A percentile compares a stretch with the other conserved stretches of the same genome.
Evolutionary conservation across 2,888 invertebrate species (phyloP).

Genomic region (Calameuta filiformis): DNA sequence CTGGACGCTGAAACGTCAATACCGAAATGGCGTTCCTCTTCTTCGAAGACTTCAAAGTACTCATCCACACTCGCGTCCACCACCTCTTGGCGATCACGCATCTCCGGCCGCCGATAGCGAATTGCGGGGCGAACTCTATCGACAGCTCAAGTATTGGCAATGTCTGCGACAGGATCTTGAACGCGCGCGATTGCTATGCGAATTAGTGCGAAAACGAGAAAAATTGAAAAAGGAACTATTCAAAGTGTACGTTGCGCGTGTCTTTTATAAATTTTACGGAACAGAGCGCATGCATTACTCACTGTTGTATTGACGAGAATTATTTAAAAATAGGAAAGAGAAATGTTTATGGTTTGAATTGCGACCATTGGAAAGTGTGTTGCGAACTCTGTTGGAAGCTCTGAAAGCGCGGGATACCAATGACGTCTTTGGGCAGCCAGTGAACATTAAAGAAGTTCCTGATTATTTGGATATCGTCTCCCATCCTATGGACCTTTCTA

Average conservation of each 20-base stretch:
- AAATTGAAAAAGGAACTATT: constrained; percentile 91
- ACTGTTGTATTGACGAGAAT: not conserved
- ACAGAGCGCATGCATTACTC: no score
- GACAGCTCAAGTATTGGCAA: constrained; percentile 94
- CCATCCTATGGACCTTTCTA: constrained; percentile 89
- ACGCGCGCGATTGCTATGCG: constrained; percentile 89
- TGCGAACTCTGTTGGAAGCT: constrained; percentile 81
- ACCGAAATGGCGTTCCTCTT: constrained; percentile 95
- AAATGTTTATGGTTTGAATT: constrained; percentile 84
- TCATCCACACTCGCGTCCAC: constrained; percentile 59
- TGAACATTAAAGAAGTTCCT: constrained; percentile 88
- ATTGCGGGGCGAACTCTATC: constrained; percentile 76
- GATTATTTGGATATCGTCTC: constrained; percentile 89
- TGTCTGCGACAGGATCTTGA: constrained; percentile 94
- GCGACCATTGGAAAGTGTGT: constrained; percentile 83
- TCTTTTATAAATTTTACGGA: not conserved
- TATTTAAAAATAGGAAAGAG: constrained; percentile 69
- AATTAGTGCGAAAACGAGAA: constrained; percentile 94
- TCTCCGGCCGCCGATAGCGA: constrained; percentile 60
- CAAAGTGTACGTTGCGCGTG: constrained; percentile 69
- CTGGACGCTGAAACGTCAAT: constrained; percentile 96
- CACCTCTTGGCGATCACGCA: constrained; percentile 49
- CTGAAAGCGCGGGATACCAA: constrained; percentile 84
- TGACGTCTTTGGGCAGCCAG: constrained; percentile 93
- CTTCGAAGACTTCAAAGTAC: constrained; percentile 82